These are phyloP conservation scores for Lophura swinhoii DNA, from an alignment of 2,797 vertebrate genomes.

Conservation along the genomic window DNA sequence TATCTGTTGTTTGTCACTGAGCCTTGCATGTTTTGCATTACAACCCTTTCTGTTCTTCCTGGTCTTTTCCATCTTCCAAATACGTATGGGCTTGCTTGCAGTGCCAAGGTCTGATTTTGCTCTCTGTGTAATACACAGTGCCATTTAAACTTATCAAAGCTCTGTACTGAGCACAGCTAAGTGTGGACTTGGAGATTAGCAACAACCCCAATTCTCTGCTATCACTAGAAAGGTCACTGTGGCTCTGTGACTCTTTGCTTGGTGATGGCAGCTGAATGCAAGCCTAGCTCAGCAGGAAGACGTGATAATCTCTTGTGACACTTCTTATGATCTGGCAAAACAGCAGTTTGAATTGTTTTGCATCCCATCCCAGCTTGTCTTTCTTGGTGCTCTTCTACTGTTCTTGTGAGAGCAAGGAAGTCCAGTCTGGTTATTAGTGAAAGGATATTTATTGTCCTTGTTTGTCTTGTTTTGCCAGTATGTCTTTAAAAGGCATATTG, in stretches of 20 bases:
- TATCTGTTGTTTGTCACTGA: background rate
- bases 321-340: background rate
- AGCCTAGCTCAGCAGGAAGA: background rate
- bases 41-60: background rate
- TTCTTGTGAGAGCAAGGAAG: background rate
- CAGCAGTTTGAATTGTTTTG: too few relatives aligned
- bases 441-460: rapidly evolving
- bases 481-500: background rate
- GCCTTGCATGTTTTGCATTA: background rate
- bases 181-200: background rate
- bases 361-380: background rate
- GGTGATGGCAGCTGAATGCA: background rate
- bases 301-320: background rate
- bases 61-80: background rate
- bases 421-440: background rate
- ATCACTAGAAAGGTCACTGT: too few relatives aligned
- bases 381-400: background rate
- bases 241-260: background rate
- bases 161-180: background rate
- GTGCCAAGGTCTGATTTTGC: background rate
- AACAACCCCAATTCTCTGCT: background rate
- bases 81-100: background rate
- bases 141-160: background rate
- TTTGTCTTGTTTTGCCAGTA: background rate
- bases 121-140: background rate